Base-by-base conservation (phyloP, 92 coral and sea anemone genomes). In the Parazoanthus swiftii region DNA sequence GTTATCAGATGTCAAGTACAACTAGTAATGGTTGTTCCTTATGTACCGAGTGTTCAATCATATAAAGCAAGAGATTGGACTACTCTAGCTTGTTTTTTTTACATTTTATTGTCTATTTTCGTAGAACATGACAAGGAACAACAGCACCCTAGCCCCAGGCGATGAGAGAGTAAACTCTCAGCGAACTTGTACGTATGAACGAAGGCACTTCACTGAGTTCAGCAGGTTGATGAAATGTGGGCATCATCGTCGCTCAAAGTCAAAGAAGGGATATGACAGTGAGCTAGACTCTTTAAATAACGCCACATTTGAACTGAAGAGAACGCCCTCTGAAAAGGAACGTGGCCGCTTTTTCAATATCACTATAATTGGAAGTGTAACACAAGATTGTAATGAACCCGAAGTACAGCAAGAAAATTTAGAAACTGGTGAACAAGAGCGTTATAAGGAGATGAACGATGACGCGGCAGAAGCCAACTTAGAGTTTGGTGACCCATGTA, bases 291-390 rank as follows among this genome's bases (percentile, higher is more conserved):
- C 82, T 81, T 54, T 5, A 86, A 89, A 86, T 81, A 77, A 82
- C 79, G 48, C n/a, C 90, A 79, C 81, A 20, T 66, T 56, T 86
- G 88, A 58, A 50, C 56, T 74, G 90, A 89, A n/a, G 76, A 46
- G 90, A 58, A 76, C 82, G 4, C 44, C 76, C 15, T 46, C 72
- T 25, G 92, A 92, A 46, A 82, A 66, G 74, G 79, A 54, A 29
- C 70, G 35, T 15, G 90, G 94, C 20, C 88, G 86, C 15, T 89
- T 92, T 86, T 89, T 92, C 86, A 92, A 92, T 23, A 88, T 92
- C 38, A 92, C 92, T 20, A 74, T 73, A 35, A 33, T 92, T 21
- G 42, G 88, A 75, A 86, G 85, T 35, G 65, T 86, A 26, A 37
- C 74, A n/a, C 81, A 43, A 43, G 79, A 84, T 25, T 44, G 78